phyloP scores from a whole-genome alignment of 2,113 vertebrate species.

The Pipa parva region DNA sequence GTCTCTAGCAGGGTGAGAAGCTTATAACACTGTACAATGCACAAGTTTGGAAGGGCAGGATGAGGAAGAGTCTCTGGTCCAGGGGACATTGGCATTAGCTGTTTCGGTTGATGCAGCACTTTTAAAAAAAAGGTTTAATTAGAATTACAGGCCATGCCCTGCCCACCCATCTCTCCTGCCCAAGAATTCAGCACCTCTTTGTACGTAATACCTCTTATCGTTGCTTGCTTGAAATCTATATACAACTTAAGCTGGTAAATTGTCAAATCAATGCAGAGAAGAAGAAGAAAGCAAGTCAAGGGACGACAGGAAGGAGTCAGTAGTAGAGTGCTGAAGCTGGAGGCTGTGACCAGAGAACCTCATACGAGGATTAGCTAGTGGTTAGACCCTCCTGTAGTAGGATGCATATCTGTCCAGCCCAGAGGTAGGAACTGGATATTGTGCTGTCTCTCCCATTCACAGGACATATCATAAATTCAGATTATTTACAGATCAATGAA shows the following conservation, averaged over 20 bases:
- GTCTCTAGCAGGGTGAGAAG: neutral
- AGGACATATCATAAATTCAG: constrained; percentile 28
- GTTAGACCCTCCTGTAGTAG: constrained; percentile 21
- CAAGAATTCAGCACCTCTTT: constrained; percentile 6
- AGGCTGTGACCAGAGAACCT: neutral
- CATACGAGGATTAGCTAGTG: constrained; percentile 3
- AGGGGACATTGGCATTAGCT: constrained; percentile 25
- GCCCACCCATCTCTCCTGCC: constrained; percentile 1
- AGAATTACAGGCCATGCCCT: neutral
- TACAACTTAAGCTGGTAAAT: constrained; percentile 10
- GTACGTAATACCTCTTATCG: constrained; percentile 19
- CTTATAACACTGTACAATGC: constrained; percentile 4
- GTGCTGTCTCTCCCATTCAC: constrained; percentile 39
- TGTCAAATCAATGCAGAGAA: constrained; percentile 11
- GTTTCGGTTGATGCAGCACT: constrained; percentile 1
- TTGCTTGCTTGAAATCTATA: constrained; percentile 19
- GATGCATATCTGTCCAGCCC: neutral
- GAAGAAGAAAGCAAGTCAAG: neutral
- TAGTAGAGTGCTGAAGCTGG: neutral
- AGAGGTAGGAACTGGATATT: constrained; percentile 8
- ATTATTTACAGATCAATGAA: constrained; percentile 37
- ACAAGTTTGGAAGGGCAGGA: constrained; percentile 26
- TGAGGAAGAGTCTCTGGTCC: neutral
- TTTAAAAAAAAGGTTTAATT: constrained; percentile 14
- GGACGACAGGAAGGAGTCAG: constrained; percentile 3